Percentiles rank a stretch among this genome's conserved stretches.
Evolutionary conservation across 2,888 invertebrate species (phyloP).

Genomic region (Oligia latruncula): DNA sequence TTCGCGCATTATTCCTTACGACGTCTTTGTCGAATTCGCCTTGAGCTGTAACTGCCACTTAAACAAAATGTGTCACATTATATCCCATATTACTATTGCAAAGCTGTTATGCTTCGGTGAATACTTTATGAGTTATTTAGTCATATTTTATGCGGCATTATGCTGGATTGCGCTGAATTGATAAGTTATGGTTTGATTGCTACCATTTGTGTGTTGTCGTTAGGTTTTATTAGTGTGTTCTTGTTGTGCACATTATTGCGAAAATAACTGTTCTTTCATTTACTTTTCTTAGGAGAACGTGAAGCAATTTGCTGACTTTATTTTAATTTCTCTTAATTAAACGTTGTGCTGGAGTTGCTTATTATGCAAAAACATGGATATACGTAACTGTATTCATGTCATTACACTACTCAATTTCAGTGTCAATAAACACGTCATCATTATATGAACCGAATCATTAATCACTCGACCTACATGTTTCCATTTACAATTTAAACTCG

Average conservation of each 20-base stretch:
- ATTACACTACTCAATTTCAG: constrained; percentile 29
- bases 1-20: constrained; percentile 56
- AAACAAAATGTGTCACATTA: constrained; percentile 76
- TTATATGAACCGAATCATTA: constrained; percentile 42
- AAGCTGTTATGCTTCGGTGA: constrained; percentile 71
- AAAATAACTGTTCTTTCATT: constrained; percentile 25
- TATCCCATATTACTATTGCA: constrained; percentile 71
- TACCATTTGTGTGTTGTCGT: constrained; percentile 67
- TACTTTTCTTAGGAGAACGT: constrained; percentile 15
- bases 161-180: constrained; percentile 68
- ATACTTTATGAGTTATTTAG: constrained; percentile 75
- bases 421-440: constrained; percentile 36
- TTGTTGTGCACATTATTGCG: constrained; percentile 23
- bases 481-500: constrained; percentile 39
- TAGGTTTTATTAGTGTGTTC: constrained; percentile 67
- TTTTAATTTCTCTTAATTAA: constrained; percentile 41
- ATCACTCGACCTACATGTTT: constrained; percentile 38
- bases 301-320: constrained; percentile 15
- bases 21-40: constrained; percentile 62
- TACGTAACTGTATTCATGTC: constrained; percentile 7
- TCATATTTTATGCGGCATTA: constrained; percentile 76
- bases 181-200: constrained; percentile 73
- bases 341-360: not conserved
- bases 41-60: constrained; percentile 73
- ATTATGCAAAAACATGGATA: not conserved